Conservation (phyloP, 2,888 invertebrate species). For the Pheosia tremula region DNA sequence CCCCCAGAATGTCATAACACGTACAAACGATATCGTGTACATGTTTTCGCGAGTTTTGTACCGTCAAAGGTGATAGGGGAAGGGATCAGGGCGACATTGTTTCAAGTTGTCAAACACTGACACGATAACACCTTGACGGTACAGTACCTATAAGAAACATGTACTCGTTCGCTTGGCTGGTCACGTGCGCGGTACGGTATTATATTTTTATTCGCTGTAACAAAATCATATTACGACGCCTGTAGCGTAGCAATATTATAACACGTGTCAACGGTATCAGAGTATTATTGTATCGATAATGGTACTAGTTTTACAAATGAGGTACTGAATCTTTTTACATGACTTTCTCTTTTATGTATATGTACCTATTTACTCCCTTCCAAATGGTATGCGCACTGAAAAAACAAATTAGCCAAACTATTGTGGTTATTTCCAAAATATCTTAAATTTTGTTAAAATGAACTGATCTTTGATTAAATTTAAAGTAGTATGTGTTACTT, state of each 20-base stretch:
- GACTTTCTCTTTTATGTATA: too few relatives aligned
- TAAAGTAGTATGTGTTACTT: too few relatives aligned
- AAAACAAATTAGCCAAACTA: too few relatives aligned
- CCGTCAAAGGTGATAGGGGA: conserved; percentile 68
- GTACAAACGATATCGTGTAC: conserved; percentile 61
- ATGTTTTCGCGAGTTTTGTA: conserved; percentile 65
- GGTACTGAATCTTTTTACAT: too few relatives aligned
- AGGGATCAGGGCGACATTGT: conserved; percentile 62
- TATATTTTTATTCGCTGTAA: conserved; percentile 4
- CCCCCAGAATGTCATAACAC: conserved; percentile 61
- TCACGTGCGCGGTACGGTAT: conserved; percentile 29
- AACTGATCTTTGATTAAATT: too few relatives aligned
- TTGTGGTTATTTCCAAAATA: too few relatives aligned
- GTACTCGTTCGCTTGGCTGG: conserved; percentile 23
- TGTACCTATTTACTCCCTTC: too few relatives aligned
- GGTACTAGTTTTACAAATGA: too few relatives aligned
- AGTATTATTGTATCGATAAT: neutral
- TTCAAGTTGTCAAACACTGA: conserved; percentile 53
- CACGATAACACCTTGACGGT: conserved; percentile 36
- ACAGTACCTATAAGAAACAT: conserved; percentile 23
- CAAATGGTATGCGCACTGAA: too few relatives aligned
- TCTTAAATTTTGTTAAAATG: too few relatives aligned
- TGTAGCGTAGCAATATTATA: neutral
- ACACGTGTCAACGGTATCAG: neutral
- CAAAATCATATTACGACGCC: neutral